These are phyloP conservation scores for Ypsolopha scabrella DNA, from an alignment of 2,888 invertebrate genomes.

Conservation along the genomic window DNA sequence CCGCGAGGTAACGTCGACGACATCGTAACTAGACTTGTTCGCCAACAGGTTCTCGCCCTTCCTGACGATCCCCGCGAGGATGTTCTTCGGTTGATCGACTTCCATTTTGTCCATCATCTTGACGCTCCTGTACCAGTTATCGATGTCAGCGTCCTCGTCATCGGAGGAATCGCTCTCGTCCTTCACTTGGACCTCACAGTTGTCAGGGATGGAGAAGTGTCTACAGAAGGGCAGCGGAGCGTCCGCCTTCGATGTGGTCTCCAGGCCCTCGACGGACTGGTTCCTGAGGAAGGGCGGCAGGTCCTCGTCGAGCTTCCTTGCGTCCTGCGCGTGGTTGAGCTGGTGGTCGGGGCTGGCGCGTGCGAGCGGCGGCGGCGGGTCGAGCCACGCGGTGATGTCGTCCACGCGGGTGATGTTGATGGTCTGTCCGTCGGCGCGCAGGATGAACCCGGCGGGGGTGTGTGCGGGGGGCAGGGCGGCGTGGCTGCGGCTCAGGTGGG, in stretches of 20 bases:
- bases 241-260: constrained; percentile 28
- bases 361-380: constrained; percentile 41
- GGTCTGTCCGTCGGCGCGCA: constrained; percentile 32
- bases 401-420: constrained; percentile 60
- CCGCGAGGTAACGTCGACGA: constrained; percentile 29
- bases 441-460: constrained; percentile 47
- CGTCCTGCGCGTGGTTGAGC: constrained; percentile 21
- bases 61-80: constrained; percentile 19
- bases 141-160: constrained; percentile 15
- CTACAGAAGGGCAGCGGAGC: constrained; percentile 30
- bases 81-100: constrained; percentile 26
- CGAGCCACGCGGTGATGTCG: constrained; percentile 57
- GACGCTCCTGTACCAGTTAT: constrained; percentile 26
- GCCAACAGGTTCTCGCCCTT: constrained; percentile 10
- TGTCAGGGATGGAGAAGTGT: constrained; percentile 41
- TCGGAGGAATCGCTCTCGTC: constrained; percentile 24
- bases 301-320: constrained; percentile 12
- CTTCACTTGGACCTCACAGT: constrained; percentile 20
- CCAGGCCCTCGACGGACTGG: constrained; percentile 56
- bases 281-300: constrained; percentile 51
- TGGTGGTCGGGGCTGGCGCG: constrained; percentile 36
- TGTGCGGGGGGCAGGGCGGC: constrained; percentile 22
- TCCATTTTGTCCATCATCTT: constrained; percentile 23
- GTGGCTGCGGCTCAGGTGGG: constrained; percentile 27
- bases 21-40: constrained; percentile 42